Base-by-base conservation (phyloP, 2,888 invertebrate species). In the Drosophila testacea region DNA sequence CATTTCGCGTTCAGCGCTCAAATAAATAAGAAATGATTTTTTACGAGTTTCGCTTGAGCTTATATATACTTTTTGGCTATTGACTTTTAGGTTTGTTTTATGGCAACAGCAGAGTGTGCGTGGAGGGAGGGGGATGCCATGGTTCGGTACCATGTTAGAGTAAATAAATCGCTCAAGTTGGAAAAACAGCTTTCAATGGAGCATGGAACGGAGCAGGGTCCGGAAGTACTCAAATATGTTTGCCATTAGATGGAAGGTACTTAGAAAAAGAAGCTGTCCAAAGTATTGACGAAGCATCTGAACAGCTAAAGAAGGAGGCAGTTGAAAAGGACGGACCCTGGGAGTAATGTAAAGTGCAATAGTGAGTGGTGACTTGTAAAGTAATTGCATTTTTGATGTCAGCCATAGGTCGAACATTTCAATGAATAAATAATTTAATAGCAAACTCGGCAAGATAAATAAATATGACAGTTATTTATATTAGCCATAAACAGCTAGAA, bases 11-110 rank as follows among this genome's bases (percentile, higher is more conserved):
- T 79, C 73, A 69, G 54, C 69, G 73, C 67, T 68, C 84, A 80
- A 83, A 83, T 88, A 83, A 88, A 86, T 88, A 86, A 78, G 83
- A 83, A 83, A 86, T 86, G 70, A 80, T 78, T 81, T 81, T 86
- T 85, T 85, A 70, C 75, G 75, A 77, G 61, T 62, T 63, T 64
- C 50, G 52, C 62, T 64, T 38, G 52, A 59, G 55, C 64, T 70
- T 57, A 63, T 56, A 69, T 47, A 52, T 51, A 57, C 46, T 27
- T 76, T 65, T 84, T 69, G 69, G 36, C 47, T 87, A 87, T 83
- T 87, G 87, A 87, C 79, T 87, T 84, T 83, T 77, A 38, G 70
- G 81, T 83, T 75, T 79, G 68, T 77, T 81, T 79, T 73, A 72
- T 78, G 69, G 57, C 50, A 36, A 28, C 11, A 56, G 27, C 50